Evolutionary conservation across 2,797 vertebrate genomes (phyloP), one percentile per base, ranked within the genome.

Genomic region (Erpetoichthys calabaricus): DNA sequence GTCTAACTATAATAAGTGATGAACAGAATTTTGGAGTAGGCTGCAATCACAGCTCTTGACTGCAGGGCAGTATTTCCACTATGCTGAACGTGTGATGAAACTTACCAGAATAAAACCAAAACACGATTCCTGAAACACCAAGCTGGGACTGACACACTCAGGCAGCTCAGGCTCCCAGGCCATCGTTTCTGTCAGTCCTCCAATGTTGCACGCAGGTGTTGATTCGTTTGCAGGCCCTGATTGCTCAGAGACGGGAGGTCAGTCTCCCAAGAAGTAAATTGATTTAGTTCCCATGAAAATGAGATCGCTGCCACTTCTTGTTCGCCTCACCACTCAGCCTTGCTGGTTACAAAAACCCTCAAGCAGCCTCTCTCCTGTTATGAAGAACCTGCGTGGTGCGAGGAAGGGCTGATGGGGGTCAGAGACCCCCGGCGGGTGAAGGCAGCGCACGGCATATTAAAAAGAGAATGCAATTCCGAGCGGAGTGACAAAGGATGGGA

Each of bases 201-300:
- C 25, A 25, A 25, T 25, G 25, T 25, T 25, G 25, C 25, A 25
- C 2, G 25, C 25, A 25, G 25, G 25, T 57, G 53, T 8, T 54
- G 53, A 54, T 54, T 25, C 42, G 49, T 57, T 46, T 46, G 5
- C 7, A 50, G 46, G 25, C 8, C 47, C 56, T 57, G 46, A 57
- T 57, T 47, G 46, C 56, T 42, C 41, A 45, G 25, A 47, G 46
- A 57, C 10, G 44, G 45, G 47, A 9, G n/a, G 42, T 10, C n/a
- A 41, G 56, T 56, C 56, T 54, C 53, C 53, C 44, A 42, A 54
- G 53, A 42, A 43, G 53, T 57, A 46, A 57, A 47, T 47, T 47
- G 45, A 57, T 47, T 47, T 57, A 46, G 10, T 57, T 56, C 45
- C 45, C 9, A 44, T 41, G 8, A 49, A 47, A 47, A 41, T 7